Percentiles rank a stretch among this genome's conserved stretches.
These are phyloP conservation scores for Asarcornis scutulata DNA, from an alignment of 2,113 vertebrate species.

Conservation along the genomic window DNA sequence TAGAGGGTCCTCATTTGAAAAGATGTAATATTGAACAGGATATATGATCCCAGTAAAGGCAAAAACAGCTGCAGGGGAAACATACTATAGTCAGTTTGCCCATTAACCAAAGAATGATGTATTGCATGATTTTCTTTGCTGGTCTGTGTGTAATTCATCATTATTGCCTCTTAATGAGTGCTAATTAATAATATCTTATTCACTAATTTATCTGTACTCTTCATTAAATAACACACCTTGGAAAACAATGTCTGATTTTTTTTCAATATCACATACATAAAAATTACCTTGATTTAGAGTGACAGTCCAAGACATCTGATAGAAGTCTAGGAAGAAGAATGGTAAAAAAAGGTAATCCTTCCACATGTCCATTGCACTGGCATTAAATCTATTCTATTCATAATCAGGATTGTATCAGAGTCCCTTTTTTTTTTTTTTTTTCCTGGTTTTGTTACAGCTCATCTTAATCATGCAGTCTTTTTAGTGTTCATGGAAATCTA, in stretches of 20 bases:
- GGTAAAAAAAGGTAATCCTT: neutral
- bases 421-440: neutral
- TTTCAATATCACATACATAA: conserved; percentile 15
- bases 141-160: neutral
- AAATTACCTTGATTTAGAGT: neutral
- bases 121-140: neutral
- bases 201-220: conserved; percentile 22
- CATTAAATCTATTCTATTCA: neutral
- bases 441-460: neutral
- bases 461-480: conserved; percentile 7
- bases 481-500: neutral
- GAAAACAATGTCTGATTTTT: conserved; percentile 41
- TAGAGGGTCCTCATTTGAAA: neutral
- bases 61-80: neutral
- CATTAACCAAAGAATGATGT: neutral
- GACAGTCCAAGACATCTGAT: neutral
- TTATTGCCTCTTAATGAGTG: conserved; percentile 18
- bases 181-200: conserved; percentile 32
- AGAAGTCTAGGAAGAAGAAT: conserved; percentile 1
- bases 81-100: neutral
- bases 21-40: neutral
- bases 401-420: neutral
- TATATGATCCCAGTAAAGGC: neutral
- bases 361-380: neutral
- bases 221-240: conserved; percentile 17